Evolutionary conservation across 2,113 vertebrate genomes (phyloP).

Genomic region (Cnemophilus loriae): DNA sequence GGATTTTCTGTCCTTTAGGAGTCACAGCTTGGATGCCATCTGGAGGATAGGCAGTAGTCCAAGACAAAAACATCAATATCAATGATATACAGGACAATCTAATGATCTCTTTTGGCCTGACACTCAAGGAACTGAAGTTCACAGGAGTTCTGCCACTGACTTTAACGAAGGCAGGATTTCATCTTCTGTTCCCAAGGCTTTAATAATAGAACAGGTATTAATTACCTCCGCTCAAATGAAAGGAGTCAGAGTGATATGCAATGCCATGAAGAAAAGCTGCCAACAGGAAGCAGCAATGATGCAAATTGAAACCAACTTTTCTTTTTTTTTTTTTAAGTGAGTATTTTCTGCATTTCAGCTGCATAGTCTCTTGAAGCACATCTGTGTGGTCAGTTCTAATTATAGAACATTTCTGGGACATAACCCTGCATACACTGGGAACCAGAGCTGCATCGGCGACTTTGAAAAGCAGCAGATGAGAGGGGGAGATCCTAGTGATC

Average conservation of each 20-base stretch:
- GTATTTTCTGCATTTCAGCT: constrained; percentile 12
- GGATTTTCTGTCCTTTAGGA: not conserved
- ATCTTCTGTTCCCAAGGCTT: constrained; percentile 36
- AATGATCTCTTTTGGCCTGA: constrained; percentile 3
- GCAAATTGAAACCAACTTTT: not conserved
- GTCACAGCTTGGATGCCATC: constrained; percentile 43
- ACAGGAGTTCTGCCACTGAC: not conserved
- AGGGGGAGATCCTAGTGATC: not conserved
- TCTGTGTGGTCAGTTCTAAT: constrained; percentile 60
- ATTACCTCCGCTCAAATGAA: constrained; percentile 28
- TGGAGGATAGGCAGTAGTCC: constrained; percentile 35
- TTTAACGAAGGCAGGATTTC: constrained; percentile 8
- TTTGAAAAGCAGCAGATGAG: not conserved
- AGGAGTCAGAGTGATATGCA: not conserved
- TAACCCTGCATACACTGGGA: not conserved
- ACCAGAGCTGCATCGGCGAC: not conserved
- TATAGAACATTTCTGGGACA: constrained; percentile 31
- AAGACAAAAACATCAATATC: constrained; percentile 7
- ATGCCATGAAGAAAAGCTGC: not conserved
- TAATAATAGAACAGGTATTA: constrained; percentile 61
- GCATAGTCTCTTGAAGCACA: constrained; percentile 16
- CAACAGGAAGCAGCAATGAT: not conserved
- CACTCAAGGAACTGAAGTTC: not conserved
- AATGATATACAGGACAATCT: not conserved
- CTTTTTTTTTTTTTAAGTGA: not conserved